Evolutionary conservation across 2,113 vertebrate species (phyloP), one percentile per base, ranked within the genome.

Genomic region (Micromys minutus): DNA sequence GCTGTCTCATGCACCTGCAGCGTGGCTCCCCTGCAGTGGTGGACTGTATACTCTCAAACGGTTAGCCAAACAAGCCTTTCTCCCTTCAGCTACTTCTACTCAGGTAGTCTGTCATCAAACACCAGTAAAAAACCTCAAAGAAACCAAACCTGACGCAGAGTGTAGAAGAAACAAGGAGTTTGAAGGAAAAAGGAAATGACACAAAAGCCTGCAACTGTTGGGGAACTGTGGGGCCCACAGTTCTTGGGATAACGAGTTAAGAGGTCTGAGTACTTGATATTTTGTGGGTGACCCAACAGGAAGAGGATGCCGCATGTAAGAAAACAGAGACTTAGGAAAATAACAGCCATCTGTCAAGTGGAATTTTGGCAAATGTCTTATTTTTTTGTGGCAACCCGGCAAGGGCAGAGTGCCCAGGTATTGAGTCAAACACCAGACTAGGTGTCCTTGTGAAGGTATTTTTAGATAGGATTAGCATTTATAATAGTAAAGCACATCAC

Each of bases 311-410:
- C 8, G n/a, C 42, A 83, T 63, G 34, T 76, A 83, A 83, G 76
- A 52, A 81, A 67, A 91, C 21, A 5, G 42, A 31, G n/a, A 69
- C 84, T 91, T 85, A 72, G 72, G 26, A 50, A 92, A 92, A 90
- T 39, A 65, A 77, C 1, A 81, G 80, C 72, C 34, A 89, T 90
- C 42, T 87, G 57, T 80, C 52, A 90, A 92, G 45, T 4, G 15
- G 39, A 88, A 86, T 61, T 80, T 59, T 92, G 39, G 85, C 81
- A 75, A 90, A 87, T 69, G 42, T 89, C 81, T 90, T 80, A 69
- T 79, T 34, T 81, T 90, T 91, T 63, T 72, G 65, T 81, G 57
- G 79, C 74, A 87, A 61, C 36, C 77, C 45, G 12, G 55, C 61
- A 81, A 87, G 55, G 83, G 75, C 55, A 63, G 26, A 17, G 36